Evolutionary conservation across 2,113 vertebrate genomes (phyloP).

Genomic region (Trichomycterus rosablanca): DNA sequence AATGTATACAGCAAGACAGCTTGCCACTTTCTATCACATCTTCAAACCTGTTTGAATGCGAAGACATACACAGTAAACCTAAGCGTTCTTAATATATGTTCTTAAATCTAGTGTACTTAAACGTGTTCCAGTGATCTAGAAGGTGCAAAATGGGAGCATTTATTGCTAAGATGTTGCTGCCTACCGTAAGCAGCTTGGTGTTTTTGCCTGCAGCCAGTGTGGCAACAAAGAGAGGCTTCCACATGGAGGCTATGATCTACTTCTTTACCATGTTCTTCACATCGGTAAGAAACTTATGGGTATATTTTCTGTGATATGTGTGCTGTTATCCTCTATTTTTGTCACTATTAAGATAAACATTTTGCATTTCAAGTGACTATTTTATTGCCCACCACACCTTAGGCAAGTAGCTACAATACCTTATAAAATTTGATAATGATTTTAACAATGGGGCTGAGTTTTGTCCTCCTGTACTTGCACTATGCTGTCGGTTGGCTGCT

Average conservation of each 20-base stretch:
- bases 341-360: too few relatives aligned
- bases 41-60: constrained; percentile 6
- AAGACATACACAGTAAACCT: neutral
- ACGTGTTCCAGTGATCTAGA: constrained; percentile 3
- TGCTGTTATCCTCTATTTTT: neutral
- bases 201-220: constrained; percentile 85
- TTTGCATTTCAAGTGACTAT: too few relatives aligned
- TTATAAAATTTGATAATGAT: too few relatives aligned
- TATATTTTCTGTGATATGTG: neutral
- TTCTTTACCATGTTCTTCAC: constrained; percentile 97
- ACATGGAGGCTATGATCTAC: constrained; percentile 98
- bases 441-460: too few relatives aligned
- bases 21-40: neutral
- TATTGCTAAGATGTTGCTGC: constrained; percentile 88
- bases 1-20: constrained; percentile 7
- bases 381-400: too few relatives aligned
- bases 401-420: too few relatives aligned
- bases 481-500: too few relatives aligned
- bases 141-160: constrained; percentile 77
- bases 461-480: too few relatives aligned
- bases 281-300: constrained; percentile 71
- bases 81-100: too few relatives aligned
- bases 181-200: constrained; percentile 87
- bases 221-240: constrained; percentile 86
- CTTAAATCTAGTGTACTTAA: neutral